A percentile compares a stretch with the other conserved stretches of the same genome.
These are phyloP conservation scores for Tyria jacobaeae DNA, from an alignment of 2,888 invertebrate species.

Conservation along the genomic window DNA sequence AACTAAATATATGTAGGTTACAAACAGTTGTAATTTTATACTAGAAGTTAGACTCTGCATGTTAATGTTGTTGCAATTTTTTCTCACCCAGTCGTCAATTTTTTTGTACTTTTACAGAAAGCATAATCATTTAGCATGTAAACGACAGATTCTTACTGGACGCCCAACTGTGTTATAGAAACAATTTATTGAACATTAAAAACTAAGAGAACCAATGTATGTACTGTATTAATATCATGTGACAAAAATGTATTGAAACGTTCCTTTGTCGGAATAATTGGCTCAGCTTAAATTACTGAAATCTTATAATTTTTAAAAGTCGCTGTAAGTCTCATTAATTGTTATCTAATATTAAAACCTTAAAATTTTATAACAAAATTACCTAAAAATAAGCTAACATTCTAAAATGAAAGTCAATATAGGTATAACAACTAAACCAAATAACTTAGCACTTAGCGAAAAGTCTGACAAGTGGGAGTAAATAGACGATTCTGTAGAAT, in stretches of 20 bases:
- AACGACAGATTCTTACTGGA: background rate
- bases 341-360: background rate
- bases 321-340: background rate
- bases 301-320: background rate
- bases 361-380: background rate
- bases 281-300: background rate
- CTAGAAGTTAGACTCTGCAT: constrained; percentile 6
- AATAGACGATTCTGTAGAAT: no score
- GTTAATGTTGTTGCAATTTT: constrained; percentile 4
- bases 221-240: no score
- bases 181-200: no score
- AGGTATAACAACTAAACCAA: background rate
- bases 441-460: background rate
- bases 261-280: no score
- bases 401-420: background rate
- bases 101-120: constrained; percentile 4
- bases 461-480: background rate
- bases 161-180: background rate
- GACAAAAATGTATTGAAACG: no score
- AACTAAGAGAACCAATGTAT: no score
- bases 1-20: background rate
- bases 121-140: background rate
- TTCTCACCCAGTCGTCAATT: constrained; percentile 8
- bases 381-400: background rate
- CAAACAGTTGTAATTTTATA: background rate